phyloP scores from a whole-genome alignment of 1,140 invertebrate genomes.

The Drosophila sucinea region DNA sequence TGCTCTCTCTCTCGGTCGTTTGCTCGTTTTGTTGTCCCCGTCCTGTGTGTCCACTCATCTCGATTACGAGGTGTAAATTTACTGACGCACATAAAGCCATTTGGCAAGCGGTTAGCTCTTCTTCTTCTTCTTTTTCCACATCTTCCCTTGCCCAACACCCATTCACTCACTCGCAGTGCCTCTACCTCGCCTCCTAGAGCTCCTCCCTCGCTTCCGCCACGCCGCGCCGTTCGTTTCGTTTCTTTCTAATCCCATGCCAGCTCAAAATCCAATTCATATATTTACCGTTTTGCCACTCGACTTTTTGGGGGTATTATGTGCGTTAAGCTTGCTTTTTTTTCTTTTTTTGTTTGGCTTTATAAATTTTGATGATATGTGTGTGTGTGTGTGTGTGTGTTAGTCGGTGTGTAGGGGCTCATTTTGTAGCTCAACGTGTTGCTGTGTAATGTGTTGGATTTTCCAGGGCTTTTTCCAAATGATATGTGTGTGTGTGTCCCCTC shows the following conservation, averaged over 20 bases:
- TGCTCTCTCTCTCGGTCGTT: constrained; percentile 46
- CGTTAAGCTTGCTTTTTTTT: constrained; percentile 51
- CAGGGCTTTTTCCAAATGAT: constrained; percentile 32
- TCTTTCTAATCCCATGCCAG: constrained; percentile 47
- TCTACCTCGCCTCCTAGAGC: not conserved
- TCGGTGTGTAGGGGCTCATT: constrained; percentile 43
- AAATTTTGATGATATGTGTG: constrained; percentile 65
- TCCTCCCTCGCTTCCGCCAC: constrained; percentile 17
- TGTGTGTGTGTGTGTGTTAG: constrained; percentile 42
- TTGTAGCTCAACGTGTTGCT: constrained; percentile 63
- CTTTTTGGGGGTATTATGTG: constrained; percentile 65
- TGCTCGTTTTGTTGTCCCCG: constrained; percentile 10
- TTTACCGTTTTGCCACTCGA: constrained; percentile 70
- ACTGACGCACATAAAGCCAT: constrained; percentile 79
- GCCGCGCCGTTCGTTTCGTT: not conserved
- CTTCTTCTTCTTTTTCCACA: not conserved
- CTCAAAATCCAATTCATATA: constrained; percentile 79
- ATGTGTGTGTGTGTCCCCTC: not conserved
- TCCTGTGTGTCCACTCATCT: constrained; percentile 67
- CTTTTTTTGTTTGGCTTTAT: constrained; percentile 65
- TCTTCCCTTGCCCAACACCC: not conserved
- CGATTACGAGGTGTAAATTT: constrained; percentile 82
- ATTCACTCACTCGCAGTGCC: not conserved
- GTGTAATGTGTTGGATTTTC: constrained; percentile 44
- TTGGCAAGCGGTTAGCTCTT: constrained; percentile 44